These are phyloP conservation scores for Lagocephalus sceleratus DNA, from an alignment of 2,797 vertebrate genomes.

Conservation along the genomic window DNA sequence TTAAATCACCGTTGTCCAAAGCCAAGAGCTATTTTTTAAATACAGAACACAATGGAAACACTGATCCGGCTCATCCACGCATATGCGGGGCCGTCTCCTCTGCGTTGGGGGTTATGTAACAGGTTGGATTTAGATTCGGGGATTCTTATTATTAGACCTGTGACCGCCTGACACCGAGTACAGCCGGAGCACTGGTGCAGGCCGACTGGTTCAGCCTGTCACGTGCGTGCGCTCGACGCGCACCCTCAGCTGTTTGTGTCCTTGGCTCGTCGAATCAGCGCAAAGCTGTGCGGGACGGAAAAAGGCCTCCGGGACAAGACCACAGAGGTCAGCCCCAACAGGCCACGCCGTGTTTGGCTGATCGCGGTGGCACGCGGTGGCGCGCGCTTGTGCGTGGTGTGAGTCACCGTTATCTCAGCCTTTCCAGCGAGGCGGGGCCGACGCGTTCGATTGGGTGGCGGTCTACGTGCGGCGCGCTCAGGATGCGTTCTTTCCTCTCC, in stretches of 20 bases:
- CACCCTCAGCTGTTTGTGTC: conserved; percentile 47
- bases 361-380: conserved; percentile 4
- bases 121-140: conserved; percentile 57
- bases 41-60: conserved; percentile 11
- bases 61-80: conserved; percentile 12
- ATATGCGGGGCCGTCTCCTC: conserved; percentile 39
- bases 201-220: conserved; percentile 39
- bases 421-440: background rate
- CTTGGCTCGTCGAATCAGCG: conserved; percentile 39
- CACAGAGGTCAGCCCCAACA: conserved; percentile 28
- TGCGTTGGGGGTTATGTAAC: conserved; percentile 58
- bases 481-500: no score
- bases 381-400: conserved; percentile 12
- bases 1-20: no score
- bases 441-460: background rate
- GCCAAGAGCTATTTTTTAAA: background rate
- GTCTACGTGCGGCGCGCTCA: background rate
- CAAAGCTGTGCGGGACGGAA: conserved; percentile 61
- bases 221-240: background rate
- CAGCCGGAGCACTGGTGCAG: conserved; percentile 48
- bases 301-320: conserved; percentile 48
- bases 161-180: conserved; percentile 52
- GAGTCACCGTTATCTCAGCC: conserved; percentile 28
- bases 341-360: conserved; percentile 22
- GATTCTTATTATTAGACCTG: conserved; percentile 66